Conservation (phyloP, 2,888 invertebrate species). For the Mimachlamys varia region DNA sequence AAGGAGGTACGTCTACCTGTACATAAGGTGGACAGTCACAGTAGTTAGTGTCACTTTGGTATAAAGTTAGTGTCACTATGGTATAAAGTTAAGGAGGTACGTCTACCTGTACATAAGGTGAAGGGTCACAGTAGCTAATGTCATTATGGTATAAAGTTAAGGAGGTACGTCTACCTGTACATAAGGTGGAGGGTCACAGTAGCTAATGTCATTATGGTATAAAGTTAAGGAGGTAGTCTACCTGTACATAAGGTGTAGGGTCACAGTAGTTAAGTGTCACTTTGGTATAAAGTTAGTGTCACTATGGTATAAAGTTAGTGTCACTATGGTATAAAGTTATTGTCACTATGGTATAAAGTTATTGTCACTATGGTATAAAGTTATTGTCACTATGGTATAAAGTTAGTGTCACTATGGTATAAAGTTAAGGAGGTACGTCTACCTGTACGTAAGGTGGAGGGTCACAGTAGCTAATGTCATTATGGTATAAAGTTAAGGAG, state of each 20-base stretch:
- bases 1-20: conserved; percentile 38
- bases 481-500: conserved; percentile 56
- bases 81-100: conserved; percentile 52
- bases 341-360: conserved; percentile 54
- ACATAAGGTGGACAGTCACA: too few relatives aligned
- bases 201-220: too few relatives aligned
- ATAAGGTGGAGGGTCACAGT: conserved; percentile 58
- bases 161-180: background rate
- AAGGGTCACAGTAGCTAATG: too few relatives aligned
- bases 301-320: conserved; percentile 57
- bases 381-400: too few relatives aligned
- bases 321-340: conserved; percentile 57
- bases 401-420: too few relatives aligned
- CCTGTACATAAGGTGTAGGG: background rate
- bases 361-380: conserved; percentile 56
- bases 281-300: too few relatives aligned
- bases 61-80: too few relatives aligned
- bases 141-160: conserved; percentile 58
- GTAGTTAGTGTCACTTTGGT: too few relatives aligned
- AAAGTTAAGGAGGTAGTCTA: too few relatives aligned
- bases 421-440: conserved; percentile 50
- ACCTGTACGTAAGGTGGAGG: too few relatives aligned
- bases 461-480: too few relatives aligned
- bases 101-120: background rate
- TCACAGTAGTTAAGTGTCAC: too few relatives aligned